These are phyloP conservation scores for Aphidius ervi DNA, from an alignment of 1,140 invertebrate species.

Conservation along the genomic window DNA sequence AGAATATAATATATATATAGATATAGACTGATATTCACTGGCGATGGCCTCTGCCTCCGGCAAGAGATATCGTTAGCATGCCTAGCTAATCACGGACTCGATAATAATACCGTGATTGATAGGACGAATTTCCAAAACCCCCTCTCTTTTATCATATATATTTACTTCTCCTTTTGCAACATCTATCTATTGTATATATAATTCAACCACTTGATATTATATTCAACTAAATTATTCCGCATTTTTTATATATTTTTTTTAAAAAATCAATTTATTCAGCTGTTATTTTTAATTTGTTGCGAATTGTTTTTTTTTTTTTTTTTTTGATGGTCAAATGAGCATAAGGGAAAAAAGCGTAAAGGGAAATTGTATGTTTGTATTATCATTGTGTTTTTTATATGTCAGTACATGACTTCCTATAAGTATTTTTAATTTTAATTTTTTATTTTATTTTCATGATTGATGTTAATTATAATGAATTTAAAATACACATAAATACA, in stretches of 20 bases:
- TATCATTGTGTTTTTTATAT: conserved; percentile 10
- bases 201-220: too few relatives aligned
- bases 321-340: too few relatives aligned
- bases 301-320: too few relatives aligned
- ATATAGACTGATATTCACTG: conserved; percentile 16
- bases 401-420: conserved; percentile 16
- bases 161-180: conserved; percentile 15
- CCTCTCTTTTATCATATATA: conserved; percentile 13
- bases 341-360: too few relatives aligned
- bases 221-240: too few relatives aligned
- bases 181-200: background rate
- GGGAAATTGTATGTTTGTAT: too few relatives aligned
- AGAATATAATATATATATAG: conserved; percentile 8
- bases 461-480: background rate
- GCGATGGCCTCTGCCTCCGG: conserved; percentile 42
- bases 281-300: too few relatives aligned
- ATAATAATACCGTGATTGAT: conserved; percentile 56
- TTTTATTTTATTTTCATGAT: background rate
- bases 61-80: conserved; percentile 54
- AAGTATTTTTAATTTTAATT: background rate
- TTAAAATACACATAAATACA: conserved; percentile 2
- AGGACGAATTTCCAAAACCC: conserved; percentile 44
- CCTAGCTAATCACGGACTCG: conserved; percentile 54
- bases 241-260: too few relatives aligned
- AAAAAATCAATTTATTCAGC: too few relatives aligned